Evolutionary conservation across 2,797 vertebrate species (phyloP).

Genomic region (Hybognathus amarus): DNA sequence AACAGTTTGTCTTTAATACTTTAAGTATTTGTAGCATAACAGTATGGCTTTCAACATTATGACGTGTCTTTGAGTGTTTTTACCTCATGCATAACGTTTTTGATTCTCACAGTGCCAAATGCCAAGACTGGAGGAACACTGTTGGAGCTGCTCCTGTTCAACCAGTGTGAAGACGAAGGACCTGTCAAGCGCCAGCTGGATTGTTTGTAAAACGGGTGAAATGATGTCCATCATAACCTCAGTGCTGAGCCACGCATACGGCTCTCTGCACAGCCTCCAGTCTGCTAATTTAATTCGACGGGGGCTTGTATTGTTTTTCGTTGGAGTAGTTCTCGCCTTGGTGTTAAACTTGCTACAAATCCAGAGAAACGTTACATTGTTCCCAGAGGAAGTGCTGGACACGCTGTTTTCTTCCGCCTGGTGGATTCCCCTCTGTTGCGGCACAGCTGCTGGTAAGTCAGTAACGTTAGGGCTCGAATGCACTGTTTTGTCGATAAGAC

Average conservation of each 20-base stretch:
- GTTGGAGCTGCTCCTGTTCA: conserved; percentile 88
- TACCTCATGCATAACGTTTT: neutral
- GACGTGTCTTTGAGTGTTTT: neutral
- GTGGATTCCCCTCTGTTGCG: conserved; percentile 98
- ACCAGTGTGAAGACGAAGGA: conserved; percentile 69
- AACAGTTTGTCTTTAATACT: neutral
- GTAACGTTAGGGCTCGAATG: neutral
- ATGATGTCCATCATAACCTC: conserved; percentile 83
- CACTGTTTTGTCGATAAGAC: neutral
- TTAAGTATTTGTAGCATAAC: neutral
- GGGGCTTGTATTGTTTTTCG: conserved; percentile 91
- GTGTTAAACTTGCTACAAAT: conserved; percentile 97
- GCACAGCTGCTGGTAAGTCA: conserved; percentile 94
- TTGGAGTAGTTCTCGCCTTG: conserved; percentile 91
- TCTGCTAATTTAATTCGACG: conserved; percentile 87
- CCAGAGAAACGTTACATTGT: conserved; percentile 91
- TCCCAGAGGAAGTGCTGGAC: conserved; percentile 93
- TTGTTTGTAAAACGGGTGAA: conserved; percentile 79
- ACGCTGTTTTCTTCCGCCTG: conserved; percentile 94
- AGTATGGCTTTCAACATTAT: neutral
- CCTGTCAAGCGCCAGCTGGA: conserved; percentile 70
- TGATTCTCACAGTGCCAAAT: conserved; percentile 75
- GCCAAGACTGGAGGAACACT: conserved; percentile 86
- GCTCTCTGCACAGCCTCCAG: conserved; percentile 77
- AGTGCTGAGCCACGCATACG: conserved; percentile 74